These are phyloP conservation scores for Chrysina gloriosa DNA, from an alignment of 2,888 invertebrate genomes.

Conservation along the genomic window DNA sequence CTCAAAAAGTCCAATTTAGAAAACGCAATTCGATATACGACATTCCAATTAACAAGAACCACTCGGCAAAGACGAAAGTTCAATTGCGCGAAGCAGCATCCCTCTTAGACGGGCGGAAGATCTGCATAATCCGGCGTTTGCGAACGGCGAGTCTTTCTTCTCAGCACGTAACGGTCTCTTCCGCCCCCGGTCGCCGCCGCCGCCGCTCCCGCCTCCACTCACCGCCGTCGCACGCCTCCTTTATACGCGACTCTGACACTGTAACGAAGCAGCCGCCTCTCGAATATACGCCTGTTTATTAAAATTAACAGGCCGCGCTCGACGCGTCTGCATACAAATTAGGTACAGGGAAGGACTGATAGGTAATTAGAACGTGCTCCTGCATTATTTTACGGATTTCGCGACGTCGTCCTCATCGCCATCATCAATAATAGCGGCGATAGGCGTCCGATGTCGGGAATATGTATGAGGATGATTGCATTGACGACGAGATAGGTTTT, in stretches of 20 bases:
- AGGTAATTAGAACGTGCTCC: constrained; percentile 31
- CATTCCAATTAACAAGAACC: not conserved
- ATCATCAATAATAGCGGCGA: not conserved
- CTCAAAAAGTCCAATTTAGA: too few relatives aligned
- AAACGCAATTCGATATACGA: too few relatives aligned
- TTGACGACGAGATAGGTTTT: not conserved
- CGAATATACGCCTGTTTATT: constrained; percentile 30
- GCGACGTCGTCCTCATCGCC: not conserved
- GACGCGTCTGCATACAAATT: constrained; percentile 29
- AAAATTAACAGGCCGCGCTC: constrained; percentile 21
- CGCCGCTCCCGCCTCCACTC: not conserved
- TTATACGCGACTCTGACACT: not conserved
- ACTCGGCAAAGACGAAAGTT: not conserved
- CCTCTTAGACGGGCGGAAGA: too few relatives aligned
- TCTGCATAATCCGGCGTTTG: not conserved
- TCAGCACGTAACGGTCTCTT: not conserved
- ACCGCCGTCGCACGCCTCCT: too few relatives aligned
- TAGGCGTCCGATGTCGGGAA: not conserved
- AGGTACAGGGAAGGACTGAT: constrained; percentile 20
- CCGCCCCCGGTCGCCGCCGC: not conserved
- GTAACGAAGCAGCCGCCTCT: not conserved
- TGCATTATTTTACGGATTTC: constrained; percentile 30
- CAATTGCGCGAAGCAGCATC: not conserved
- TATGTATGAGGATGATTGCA: not conserved
- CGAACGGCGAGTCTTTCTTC: not conserved